Evolutionary conservation across 2,113 vertebrate genomes (phyloP).

Genomic region (Platysteira castanea): DNA sequence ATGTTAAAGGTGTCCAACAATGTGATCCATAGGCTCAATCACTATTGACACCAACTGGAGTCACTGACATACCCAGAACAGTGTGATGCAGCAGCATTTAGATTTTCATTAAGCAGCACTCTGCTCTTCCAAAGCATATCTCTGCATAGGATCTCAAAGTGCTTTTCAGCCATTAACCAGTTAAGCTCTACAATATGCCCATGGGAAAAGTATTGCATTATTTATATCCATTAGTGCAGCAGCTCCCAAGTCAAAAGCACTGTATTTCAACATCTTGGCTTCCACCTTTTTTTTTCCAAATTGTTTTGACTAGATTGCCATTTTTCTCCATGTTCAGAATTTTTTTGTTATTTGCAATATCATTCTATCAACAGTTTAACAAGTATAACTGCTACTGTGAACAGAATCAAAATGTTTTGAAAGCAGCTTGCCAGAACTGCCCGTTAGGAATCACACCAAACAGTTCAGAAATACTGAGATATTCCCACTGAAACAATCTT

Average conservation of each 20-base stretch:
- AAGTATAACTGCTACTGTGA: neutral
- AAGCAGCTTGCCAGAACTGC: neutral
- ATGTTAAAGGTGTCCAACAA: neutral
- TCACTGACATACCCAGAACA: neutral
- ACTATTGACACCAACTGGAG: neutral
- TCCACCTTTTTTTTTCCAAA: neutral
- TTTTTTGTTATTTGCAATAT: neutral
- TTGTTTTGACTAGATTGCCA: neutral
- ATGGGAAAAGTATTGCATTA: neutral
- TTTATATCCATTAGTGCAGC: neutral
- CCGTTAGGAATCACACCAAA: neutral
- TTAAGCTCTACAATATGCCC: neutral
- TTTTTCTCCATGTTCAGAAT: neutral
- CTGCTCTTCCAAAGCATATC: neutral
- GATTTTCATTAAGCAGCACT: neutral
- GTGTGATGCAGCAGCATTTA: neutral
- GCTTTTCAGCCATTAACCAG: slow-evolving; percentile 1
- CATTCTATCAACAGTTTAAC: slow-evolving; percentile 16
- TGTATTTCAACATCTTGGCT: neutral
- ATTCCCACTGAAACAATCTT: neutral
- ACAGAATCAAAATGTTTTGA: slow-evolving; percentile 15
- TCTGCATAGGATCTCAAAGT: neutral
- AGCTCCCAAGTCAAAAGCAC: neutral
- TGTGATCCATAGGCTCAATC: neutral
- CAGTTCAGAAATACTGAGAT: neutral